Percentiles rank a stretch among this genome's conserved stretches.
These are phyloP conservation scores for Corythoichthys haematopterus DNA, from an alignment of 2,113 vertebrate species.

Conservation along the genomic window DNA sequence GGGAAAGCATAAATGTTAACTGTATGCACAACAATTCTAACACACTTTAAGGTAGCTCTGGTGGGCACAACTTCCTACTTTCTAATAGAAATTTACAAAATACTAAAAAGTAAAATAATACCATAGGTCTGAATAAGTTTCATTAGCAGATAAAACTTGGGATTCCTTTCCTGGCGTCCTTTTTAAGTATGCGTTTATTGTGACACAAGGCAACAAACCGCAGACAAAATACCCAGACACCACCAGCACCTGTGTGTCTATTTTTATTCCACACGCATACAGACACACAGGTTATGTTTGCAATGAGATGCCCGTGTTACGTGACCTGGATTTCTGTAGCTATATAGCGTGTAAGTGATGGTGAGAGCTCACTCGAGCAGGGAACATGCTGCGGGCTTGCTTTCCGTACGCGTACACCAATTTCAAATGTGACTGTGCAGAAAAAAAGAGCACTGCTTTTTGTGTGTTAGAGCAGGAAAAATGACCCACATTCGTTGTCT, in stretches of 20 bases:
- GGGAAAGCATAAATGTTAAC: too few species aligned
- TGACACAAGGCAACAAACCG: background rate
- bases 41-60: background rate
- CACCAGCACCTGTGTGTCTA: conserved; percentile 2
- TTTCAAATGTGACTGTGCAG: background rate
- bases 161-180: background rate
- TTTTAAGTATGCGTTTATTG: background rate
- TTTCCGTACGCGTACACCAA: conserved; percentile 7
- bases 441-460: conserved; percentile 10
- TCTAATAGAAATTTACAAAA: too few species aligned
- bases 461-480: background rate
- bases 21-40: too few species aligned
- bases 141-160: too few species aligned
- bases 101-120: too few species aligned
- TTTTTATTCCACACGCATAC: conserved; percentile 1
- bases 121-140: too few species aligned
- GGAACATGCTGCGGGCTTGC: conserved; percentile 54
- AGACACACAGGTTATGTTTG: conserved; percentile 17
- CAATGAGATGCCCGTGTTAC: conserved; percentile 21
- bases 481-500: conserved; percentile 37
- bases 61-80: background rate
- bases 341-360: conserved; percentile 36
- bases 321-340: conserved; percentile 62
- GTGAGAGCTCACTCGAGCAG: conserved; percentile 43
- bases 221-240: background rate